A percentile compares a stretch with the other conserved stretches of the same genome.
These are phyloP conservation scores for Rhynchonycteris naso DNA, from an alignment of 2,797 vertebrate species.

Conservation along the genomic window DNA sequence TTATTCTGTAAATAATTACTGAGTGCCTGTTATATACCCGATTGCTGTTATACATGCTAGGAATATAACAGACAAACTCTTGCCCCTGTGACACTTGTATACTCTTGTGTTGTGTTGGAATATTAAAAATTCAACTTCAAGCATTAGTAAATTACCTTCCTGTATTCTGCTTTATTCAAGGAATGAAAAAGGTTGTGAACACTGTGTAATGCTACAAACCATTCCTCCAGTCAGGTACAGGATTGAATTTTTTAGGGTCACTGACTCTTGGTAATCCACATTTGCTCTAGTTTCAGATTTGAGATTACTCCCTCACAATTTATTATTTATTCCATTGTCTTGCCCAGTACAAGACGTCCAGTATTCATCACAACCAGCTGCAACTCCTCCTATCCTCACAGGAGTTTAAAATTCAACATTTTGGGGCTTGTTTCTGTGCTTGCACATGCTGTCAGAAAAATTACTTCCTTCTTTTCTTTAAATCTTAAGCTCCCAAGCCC, in stretches of 20 bases:
- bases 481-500: conserved; percentile 36
- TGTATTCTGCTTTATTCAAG: conserved; percentile 18
- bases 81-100: background rate
- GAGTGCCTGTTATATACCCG: background rate
- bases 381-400: conserved; percentile 49
- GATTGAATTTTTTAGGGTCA: background rate
- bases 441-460: conserved; percentile 33
- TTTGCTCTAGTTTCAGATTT: background rate
- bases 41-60: background rate
- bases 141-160: background rate
- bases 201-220: background rate
- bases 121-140: background rate
- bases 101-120: background rate
- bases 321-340: conserved; percentile 51
- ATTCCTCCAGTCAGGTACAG: background rate
- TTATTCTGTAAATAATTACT: background rate
- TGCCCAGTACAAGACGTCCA: conserved; percentile 44
- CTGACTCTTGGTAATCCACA: conserved; percentile 13
- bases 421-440: background rate
- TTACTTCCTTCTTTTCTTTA: conserved; percentile 26
- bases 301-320: conserved; percentile 6
- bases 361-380: conserved; percentile 52
- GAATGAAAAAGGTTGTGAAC: background rate
- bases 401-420: conserved; percentile 32
- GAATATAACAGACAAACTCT: background rate